Conservation (phyloP, 2,113 vertebrate genomes). For the Megaleporinus macrocephalus region DNA sequence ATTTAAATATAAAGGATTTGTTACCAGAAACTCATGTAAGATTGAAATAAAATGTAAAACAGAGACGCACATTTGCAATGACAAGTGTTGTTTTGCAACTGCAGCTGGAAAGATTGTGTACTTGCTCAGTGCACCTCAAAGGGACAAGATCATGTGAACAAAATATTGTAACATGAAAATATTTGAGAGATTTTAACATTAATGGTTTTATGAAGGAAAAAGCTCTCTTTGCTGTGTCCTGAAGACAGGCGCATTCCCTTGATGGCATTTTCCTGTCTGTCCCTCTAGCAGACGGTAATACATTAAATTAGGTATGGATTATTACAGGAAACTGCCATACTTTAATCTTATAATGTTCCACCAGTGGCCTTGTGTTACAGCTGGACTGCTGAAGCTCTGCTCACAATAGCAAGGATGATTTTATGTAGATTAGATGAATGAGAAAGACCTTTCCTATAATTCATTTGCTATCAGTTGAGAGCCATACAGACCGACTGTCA, state of each 20-base stretch:
- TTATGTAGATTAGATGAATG: conserved; percentile 18
- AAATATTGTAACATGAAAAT: no score
- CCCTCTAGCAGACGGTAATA: conserved; percentile 26
- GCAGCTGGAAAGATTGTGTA: neutral
- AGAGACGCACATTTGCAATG: no score
- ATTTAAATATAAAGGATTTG: no score
- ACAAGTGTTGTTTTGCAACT: neutral
- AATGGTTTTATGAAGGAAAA: neutral
- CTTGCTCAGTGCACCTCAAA: neutral
- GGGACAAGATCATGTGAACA: neutral
- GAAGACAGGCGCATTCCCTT: conserved; percentile 16
- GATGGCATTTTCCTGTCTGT: conserved; percentile 18
- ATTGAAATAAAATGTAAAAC: no score
- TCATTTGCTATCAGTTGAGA: neutral
- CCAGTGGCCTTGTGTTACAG: neutral
- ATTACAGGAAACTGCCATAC: conserved; percentile 32
- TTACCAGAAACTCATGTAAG: no score
- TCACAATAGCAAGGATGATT: neutral
- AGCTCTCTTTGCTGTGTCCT: neutral
- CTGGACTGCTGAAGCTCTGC: neutral
- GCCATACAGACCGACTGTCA: neutral
- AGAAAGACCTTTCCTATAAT: conserved; percentile 2
- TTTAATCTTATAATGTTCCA: conserved; percentile 39
- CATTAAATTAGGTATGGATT: conserved; percentile 32
- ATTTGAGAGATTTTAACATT: neutral